Conservation (phyloP, 1,140 invertebrate genomes). For the Hestina assimilis region DNA sequence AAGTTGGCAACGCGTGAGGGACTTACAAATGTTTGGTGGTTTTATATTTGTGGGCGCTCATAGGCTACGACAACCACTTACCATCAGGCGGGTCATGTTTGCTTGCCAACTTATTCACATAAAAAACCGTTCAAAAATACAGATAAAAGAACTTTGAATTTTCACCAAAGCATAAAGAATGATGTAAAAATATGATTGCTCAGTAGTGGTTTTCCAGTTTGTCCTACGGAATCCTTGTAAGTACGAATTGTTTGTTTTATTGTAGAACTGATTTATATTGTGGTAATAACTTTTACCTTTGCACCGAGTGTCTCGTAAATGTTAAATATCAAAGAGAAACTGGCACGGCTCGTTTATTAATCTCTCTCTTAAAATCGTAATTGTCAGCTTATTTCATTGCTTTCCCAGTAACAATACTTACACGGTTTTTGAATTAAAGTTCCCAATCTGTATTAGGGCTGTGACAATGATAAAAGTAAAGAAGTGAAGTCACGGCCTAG, state of each 20-base stretch:
- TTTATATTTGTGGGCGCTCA: no score
- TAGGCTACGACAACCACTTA: no score
- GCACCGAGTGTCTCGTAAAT: slow-evolving; percentile 17
- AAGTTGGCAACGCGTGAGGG: no score
- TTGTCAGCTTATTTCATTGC: slow-evolving; percentile 35
- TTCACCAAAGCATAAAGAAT: no score
- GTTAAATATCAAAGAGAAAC: slow-evolving; percentile 31
- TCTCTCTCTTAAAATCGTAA: slow-evolving; percentile 39
- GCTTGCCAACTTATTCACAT: no score
- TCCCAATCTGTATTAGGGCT: slow-evolving; percentile 30
- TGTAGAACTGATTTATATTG: slow-evolving; percentile 21
- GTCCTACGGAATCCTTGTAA: not conserved
- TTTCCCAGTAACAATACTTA: slow-evolving; percentile 37
- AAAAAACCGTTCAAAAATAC: no score
- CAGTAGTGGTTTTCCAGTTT: not conserved
- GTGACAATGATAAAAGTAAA: no score
- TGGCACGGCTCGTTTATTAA: slow-evolving; percentile 27
- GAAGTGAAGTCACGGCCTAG: no score
- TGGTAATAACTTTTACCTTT: slow-evolving; percentile 28
- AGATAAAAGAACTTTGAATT: no score
- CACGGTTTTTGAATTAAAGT: slow-evolving; percentile 40
- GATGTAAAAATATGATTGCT: not conserved
- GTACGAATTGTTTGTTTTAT: slow-evolving; percentile 16
- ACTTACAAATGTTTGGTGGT: no score
- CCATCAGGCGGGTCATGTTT: no score